phyloP scores from a whole-genome alignment of 2,113 vertebrate genomes.

The Xiphophorus couchianus region DNA sequence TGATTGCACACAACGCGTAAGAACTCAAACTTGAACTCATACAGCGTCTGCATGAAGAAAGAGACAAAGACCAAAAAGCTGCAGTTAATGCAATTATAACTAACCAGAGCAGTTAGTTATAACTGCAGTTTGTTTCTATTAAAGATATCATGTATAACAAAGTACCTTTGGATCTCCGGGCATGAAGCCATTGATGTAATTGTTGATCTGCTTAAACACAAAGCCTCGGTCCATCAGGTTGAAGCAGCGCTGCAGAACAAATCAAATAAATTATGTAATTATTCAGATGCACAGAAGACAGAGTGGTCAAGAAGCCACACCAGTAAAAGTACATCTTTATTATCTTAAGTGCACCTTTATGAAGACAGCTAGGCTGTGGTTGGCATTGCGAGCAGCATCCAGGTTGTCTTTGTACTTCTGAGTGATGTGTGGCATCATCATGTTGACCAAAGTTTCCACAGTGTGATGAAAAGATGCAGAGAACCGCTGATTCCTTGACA shows the following conservation, averaged over 20 bases:
- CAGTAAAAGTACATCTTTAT: conserved; percentile 10
- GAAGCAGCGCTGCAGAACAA: conserved; percentile 88
- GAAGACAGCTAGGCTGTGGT: conserved; percentile 96
- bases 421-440: conserved; percentile 97
- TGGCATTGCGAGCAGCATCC: conserved; percentile 94
- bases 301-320: neutral
- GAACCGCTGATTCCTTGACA: conserved; percentile 95
- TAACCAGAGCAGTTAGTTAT: too few relatives aligned
- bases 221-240: conserved; percentile 99
- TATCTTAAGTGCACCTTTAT: conserved; percentile 85
- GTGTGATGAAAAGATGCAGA: conserved; percentile 93
- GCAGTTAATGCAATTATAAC: neutral
- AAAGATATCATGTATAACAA: neutral
- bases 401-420: conserved; percentile 98
- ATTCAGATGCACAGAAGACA: neutral
- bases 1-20: conserved; percentile 95
- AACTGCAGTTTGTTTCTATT: neutral
- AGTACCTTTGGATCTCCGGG: conserved; percentile 96
- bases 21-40: conserved; percentile 99
- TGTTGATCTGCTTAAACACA: conserved; percentile 98
- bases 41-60: conserved; percentile 85
- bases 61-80: conserved; percentile 14
- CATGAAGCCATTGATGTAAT: conserved; percentile 94
- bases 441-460: conserved; percentile 95
- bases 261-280: neutral